Conservation (phyloP, 2,113 vertebrate genomes). For the Lethenteron reissneri region DNA sequence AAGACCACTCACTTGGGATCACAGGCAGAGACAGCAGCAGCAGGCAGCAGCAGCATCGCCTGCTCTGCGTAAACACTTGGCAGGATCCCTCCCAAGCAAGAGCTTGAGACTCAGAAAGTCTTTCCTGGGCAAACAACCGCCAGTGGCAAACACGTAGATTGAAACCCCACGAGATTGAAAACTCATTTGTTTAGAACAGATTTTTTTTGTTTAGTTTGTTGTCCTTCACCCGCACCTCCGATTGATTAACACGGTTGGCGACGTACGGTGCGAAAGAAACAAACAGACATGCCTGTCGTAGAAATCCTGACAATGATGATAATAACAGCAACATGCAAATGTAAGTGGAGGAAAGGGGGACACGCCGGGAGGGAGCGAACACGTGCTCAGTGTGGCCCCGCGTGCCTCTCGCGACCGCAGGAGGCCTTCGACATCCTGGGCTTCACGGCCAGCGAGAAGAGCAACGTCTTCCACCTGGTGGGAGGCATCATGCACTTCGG, state of each 20-base stretch:
- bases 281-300: background rate
- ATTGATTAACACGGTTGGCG: background rate
- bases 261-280: background rate
- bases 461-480: conserved; percentile 13
- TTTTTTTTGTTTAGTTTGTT: background rate
- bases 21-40: background rate
- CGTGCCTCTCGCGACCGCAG: conserved; percentile 10
- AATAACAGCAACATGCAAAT: background rate
- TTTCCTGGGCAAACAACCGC: background rate
- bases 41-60: background rate
- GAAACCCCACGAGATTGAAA: no score
- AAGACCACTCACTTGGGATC: background rate
- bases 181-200: no score
- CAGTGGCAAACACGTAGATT: background rate
- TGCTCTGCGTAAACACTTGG: background rate
- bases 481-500: conserved; percentile 15
- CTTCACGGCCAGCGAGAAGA: conserved; percentile 18
- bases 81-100: background rate
- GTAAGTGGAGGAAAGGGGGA: background rate
- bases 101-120: background rate
- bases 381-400: background rate
- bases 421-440: conserved; percentile 22
- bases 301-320: background rate
- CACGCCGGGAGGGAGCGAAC: background rate
- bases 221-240: background rate